These are phyloP conservation scores for Formica aserva DNA, from an alignment of 2,888 invertebrate species.

Conservation along the genomic window DNA sequence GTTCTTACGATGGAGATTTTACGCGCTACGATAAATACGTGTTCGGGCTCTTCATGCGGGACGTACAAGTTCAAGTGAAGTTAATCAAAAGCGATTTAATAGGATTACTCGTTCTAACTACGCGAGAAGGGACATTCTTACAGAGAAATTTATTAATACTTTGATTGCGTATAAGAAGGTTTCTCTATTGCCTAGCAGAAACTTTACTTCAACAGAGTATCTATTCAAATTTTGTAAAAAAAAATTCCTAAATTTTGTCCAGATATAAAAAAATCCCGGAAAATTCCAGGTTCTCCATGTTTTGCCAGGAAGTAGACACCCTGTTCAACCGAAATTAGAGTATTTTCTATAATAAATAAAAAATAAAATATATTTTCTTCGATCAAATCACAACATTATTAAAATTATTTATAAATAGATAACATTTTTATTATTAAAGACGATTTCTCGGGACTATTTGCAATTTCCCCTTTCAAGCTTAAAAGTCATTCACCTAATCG, in stretches of 20 bases:
- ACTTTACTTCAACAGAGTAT: background rate
- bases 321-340: background rate
- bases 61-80: slow-evolving; percentile 22
- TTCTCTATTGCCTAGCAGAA: background rate
- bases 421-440: background rate
- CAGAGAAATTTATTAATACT: slow-evolving; percentile 25
- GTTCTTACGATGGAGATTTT: slow-evolving; percentile 49
- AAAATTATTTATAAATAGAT: slow-evolving; percentile 9
- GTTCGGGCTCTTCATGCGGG: slow-evolving; percentile 36
- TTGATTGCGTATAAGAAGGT: background rate
- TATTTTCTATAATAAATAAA: background rate
- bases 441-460: background rate
- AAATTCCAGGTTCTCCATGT: too few species aligned
- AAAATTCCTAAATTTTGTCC: too few species aligned
- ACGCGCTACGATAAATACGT: slow-evolving; percentile 29
- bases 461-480: background rate
- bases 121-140: too few species aligned
- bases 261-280: too few species aligned
- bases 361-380: background rate
- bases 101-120: slow-evolving; percentile 25
- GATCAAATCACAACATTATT: background rate
- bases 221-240: too few species aligned
- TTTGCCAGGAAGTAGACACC: too few species aligned
- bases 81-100: slow-evolving; percentile 46
- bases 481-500: background rate